These are phyloP conservation scores for Anhinga rufa DNA, from an alignment of 2,113 vertebrate genomes.

Conservation along the genomic window DNA sequence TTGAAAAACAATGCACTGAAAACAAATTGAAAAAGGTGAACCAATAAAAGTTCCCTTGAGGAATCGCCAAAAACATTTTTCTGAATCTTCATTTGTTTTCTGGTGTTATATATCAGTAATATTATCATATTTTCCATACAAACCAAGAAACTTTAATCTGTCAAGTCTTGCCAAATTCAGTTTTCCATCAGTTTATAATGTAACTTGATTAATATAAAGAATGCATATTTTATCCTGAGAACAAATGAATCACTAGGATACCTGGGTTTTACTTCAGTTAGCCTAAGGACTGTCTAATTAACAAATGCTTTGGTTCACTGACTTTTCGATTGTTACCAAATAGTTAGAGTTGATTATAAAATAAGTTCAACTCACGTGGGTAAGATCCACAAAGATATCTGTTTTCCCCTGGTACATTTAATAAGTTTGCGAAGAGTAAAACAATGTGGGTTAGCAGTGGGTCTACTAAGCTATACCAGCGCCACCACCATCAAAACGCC, in stretches of 20 bases:
- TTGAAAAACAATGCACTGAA: background rate
- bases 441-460: background rate
- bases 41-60: background rate
- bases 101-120: background rate
- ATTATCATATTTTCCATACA: background rate
- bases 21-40: background rate
- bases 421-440: background rate
- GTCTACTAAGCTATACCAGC: background rate
- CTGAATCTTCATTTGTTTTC: background rate
- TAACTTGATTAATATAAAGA: constrained; percentile 1
- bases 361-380: background rate
- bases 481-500: background rate
- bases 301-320: background rate
- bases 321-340: background rate
- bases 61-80: background rate
- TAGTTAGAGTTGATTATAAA: background rate
- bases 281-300: background rate
- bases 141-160: background rate
- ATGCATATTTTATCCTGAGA: background rate
- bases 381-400: background rate
- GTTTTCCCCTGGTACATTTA: background rate
- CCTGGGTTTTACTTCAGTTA: background rate
- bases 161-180: background rate
- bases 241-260: background rate
- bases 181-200: background rate